Conservation (phyloP, 1,140 invertebrate genomes). For the Chironomus striatipennis region DNA sequence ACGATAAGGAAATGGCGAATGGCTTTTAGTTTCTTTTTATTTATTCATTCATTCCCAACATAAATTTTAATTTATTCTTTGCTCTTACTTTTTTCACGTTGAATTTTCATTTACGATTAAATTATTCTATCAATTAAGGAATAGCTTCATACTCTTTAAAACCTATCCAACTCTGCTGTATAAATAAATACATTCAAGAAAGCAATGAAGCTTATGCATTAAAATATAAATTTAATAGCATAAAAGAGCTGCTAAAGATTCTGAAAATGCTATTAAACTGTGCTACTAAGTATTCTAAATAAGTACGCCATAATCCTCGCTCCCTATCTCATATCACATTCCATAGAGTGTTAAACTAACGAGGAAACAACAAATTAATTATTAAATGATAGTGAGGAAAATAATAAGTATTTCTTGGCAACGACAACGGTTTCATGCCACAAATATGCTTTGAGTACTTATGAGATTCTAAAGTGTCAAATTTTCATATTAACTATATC, state of each 20-base stretch:
- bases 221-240: no score
- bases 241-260: no score
- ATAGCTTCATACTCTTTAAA: neutral
- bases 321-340: neutral
- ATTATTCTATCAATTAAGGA: constrained; percentile 8
- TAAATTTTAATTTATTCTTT: neutral
- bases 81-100: neutral
- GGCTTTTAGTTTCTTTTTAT: constrained; percentile 13
- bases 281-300: no score
- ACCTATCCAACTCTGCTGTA: no score
- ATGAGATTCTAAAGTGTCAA: no score
- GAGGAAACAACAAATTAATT: neutral
- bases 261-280: no score
- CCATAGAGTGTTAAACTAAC: neutral
- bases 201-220: no score
- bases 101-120: neutral
- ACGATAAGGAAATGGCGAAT: constrained; percentile 1
- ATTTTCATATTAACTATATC: no score
- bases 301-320: neutral
- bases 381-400: neutral
- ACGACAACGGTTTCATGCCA: no score
- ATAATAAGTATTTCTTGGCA: no score
- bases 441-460: no score
- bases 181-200: no score
- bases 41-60: neutral